Percentiles rank a stretch among this genome's conserved stretches.
Conservation (phyloP, 2,797 vertebrate species). For the Remorina albescens region DNA sequence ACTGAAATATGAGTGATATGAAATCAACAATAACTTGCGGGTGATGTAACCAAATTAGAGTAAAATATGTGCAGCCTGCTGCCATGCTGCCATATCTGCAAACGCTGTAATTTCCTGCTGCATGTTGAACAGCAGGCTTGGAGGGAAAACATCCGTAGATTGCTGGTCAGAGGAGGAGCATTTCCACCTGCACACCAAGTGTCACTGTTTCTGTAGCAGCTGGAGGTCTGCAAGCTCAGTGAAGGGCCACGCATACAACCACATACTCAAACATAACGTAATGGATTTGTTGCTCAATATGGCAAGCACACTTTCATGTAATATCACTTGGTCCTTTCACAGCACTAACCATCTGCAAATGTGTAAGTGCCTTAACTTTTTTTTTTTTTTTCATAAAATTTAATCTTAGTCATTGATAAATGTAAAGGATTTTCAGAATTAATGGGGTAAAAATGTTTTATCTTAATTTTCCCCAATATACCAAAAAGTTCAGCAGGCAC, state of each 20-base stretch:
- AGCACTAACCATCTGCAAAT: not conserved
- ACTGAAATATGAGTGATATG: not conserved
- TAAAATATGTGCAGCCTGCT: slow-evolving; percentile 2
- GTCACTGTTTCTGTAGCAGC: too few relatives aligned
- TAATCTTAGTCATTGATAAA: not conserved
- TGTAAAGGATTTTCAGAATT: slow-evolving; percentile 20
- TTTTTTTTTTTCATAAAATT: not conserved
- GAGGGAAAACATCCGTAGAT: too few relatives aligned
- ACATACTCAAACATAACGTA: too few relatives aligned
- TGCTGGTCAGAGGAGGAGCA: too few relatives aligned
- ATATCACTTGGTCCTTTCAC: not conserved
- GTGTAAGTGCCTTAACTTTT: not conserved
- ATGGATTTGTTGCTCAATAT: too few relatives aligned
- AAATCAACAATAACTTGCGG: slow-evolving; percentile 1
- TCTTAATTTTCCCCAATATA: slow-evolving; percentile 5
- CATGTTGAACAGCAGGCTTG: too few relatives aligned
- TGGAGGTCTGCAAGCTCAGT: too few relatives aligned
- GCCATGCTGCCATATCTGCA: slow-evolving; percentile 25
- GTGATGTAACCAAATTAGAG: not conserved
- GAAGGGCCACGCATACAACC: too few relatives aligned
- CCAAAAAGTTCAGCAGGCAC: slow-evolving; percentile 18
- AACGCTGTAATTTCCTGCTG: slow-evolving; percentile 28
- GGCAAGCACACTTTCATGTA: not conserved
- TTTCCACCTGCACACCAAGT: too few relatives aligned
- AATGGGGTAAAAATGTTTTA: slow-evolving; percentile 1